These are phyloP conservation scores for Sinopyrophorus schimmeli DNA, from an alignment of 2,888 invertebrate genomes.

Conservation along the genomic window DNA sequence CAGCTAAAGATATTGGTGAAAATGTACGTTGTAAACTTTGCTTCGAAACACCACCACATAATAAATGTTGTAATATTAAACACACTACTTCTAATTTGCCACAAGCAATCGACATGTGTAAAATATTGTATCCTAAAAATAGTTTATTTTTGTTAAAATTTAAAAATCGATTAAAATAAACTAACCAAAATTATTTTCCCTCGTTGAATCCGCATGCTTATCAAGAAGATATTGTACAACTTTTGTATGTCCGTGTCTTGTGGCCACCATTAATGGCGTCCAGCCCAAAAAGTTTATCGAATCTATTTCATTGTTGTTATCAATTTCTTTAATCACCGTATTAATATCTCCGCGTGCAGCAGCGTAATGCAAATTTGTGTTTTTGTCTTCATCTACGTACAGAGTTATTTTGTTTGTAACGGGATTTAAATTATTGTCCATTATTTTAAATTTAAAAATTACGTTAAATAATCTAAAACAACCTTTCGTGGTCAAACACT, in stretches of 20 bases:
- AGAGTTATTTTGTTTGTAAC: not conserved
- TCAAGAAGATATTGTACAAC: slow-evolving; percentile 44
- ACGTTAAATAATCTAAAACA: too few relatives aligned
- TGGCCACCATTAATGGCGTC: slow-evolving; percentile 54
- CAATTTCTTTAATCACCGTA: slow-evolving; percentile 35
- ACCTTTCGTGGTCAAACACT: too few relatives aligned
- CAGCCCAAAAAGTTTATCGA: slow-evolving; percentile 50
- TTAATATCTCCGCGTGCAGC: slow-evolving; percentile 43
- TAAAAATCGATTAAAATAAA: slow-evolving; percentile 2
- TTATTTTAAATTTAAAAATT: too few relatives aligned
- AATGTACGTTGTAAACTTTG: slow-evolving; percentile 46
- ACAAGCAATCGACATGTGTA: slow-evolving; percentile 46
- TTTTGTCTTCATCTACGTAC: slow-evolving; percentile 47
- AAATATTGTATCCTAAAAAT: slow-evolving; percentile 46
- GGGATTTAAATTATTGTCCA: too few relatives aligned
- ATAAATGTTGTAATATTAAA: slow-evolving; percentile 45
- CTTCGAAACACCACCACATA: slow-evolving; percentile 48
- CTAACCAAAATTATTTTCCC: slow-evolving; percentile 49
- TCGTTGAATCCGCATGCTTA: slow-evolving; percentile 47
- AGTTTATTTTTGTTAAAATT: slow-evolving; percentile 5
- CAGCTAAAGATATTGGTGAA: slow-evolving; percentile 47
- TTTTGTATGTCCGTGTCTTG: slow-evolving; percentile 45
- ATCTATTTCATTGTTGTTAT: slow-evolving; percentile 42
- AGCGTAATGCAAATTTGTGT: slow-evolving; percentile 47
- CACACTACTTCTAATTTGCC: slow-evolving; percentile 46